These are phyloP conservation scores for Varanus salvator DNA, from an alignment of 2,113 vertebrate species.

Conservation along the genomic window DNA sequence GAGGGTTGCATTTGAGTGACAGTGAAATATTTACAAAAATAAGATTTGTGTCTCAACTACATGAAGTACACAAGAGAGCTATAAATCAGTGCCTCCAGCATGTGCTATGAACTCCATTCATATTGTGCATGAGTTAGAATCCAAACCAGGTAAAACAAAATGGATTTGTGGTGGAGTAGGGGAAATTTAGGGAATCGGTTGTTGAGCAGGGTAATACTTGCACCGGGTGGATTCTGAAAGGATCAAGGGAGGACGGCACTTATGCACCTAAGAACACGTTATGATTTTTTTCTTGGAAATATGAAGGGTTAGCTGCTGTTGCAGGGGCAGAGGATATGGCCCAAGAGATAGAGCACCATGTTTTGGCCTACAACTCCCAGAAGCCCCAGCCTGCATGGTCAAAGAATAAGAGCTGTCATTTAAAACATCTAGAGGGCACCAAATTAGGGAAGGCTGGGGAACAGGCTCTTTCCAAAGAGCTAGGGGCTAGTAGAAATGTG, in stretches of 20 bases:
- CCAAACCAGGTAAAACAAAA: neutral
- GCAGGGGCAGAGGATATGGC: neutral
- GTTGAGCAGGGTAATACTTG: neutral
- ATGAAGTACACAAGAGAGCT: neutral
- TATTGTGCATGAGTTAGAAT: neutral
- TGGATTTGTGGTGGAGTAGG: too few relatives aligned
- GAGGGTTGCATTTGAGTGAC: neutral
- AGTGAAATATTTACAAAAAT: neutral
- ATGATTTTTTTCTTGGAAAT: neutral
- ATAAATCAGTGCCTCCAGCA: neutral
- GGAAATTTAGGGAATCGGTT: neutral
- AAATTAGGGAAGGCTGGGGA: too few relatives aligned
- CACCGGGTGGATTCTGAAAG: neutral
- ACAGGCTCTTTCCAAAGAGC: neutral
- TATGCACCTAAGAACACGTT: neutral
- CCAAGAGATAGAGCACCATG: neutral
- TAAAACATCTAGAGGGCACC: too few relatives aligned
- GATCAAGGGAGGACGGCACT: neutral
- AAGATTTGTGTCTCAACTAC: neutral
- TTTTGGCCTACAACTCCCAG: too few relatives aligned
- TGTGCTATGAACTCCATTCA: neutral
- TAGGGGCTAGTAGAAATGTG: neutral
- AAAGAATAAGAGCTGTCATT: too few relatives aligned
- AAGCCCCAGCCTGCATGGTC: too few relatives aligned
- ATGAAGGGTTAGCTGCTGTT: neutral